phyloP scores from a whole-genome alignment of 2,888 invertebrate genomes.

The Eulithis testata region DNA sequence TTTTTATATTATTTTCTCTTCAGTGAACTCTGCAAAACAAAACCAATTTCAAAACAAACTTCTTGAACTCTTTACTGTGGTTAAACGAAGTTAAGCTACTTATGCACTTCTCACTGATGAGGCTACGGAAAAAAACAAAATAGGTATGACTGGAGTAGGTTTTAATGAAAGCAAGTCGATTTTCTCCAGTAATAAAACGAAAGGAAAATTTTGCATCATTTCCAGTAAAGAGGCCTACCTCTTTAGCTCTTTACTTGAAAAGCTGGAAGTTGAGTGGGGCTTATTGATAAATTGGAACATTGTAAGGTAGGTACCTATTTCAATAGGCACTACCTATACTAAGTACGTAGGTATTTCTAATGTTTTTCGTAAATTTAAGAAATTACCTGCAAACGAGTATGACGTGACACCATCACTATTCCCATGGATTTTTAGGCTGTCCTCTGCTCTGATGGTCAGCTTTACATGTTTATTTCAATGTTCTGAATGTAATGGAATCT shows the following conservation, averaged over 20 bases:
- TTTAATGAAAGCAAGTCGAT: neutral
- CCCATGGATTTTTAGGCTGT: no score
- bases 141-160: no score
- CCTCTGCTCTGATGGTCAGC: no score
- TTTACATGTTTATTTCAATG: no score
- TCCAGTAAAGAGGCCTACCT: neutral
- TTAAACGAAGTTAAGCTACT: constrained; percentile 13
- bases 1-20: neutral
- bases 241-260: neutral
- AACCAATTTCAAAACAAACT: constrained; percentile 4
- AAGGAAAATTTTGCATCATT: neutral
- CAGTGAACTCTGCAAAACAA: neutral
- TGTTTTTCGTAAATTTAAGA: no score
- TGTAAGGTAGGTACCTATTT: no score
- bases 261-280: neutral
- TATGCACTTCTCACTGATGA: constrained; percentile 8
- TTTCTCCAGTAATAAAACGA: neutral
- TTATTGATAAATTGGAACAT: no score
- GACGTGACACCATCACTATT: no score
- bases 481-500: no score
- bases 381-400: no score
- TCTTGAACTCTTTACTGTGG: constrained; percentile 8
- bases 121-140: neutral
- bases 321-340: no score
- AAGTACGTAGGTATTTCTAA: no score